phyloP scores from a whole-genome alignment of 1,140 invertebrate species.

The Sycophaga agraensis region DNA sequence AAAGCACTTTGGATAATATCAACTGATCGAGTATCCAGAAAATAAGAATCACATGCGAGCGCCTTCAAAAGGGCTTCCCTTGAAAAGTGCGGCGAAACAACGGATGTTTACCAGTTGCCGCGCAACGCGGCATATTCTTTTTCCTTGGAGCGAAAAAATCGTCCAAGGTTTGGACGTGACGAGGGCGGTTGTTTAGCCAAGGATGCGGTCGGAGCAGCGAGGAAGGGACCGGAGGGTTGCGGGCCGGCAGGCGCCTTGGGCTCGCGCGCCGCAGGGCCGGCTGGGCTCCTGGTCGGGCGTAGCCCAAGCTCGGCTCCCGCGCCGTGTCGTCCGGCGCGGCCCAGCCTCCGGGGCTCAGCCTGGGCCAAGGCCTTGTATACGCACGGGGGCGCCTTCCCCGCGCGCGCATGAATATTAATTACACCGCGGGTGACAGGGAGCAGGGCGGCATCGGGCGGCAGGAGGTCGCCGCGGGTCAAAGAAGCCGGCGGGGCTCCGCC shows the following conservation, averaged over 20 bases:
- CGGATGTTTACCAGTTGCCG: too few relatives aligned
- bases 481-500: conserved; percentile 26
- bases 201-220: neutral
- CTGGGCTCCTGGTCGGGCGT: neutral
- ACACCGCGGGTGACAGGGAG: conserved; percentile 52
- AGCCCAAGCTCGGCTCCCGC: conserved; percentile 1
- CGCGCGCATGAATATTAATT: conserved; percentile 57
- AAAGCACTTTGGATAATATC: too few relatives aligned
- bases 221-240: neutral
- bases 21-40: too few relatives aligned
- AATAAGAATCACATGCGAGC: too few relatives aligned
- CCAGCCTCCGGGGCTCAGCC: neutral
- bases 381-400: too few relatives aligned
- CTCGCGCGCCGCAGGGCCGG: too few relatives aligned
- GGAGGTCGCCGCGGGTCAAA: conserved; percentile 43
- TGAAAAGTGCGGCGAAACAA: too few relatives aligned
- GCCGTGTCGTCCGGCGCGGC: neutral
- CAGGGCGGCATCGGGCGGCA: conserved; percentile 44
- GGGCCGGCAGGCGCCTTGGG: neutral
- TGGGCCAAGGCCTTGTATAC: neutral
- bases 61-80: too few relatives aligned
- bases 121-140: too few relatives aligned
- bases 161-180: too few relatives aligned
- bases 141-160: too few relatives aligned
- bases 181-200: neutral